Base-by-base conservation (phyloP, 2,113 vertebrate genomes). In the Chloebia gouldiae region DNA sequence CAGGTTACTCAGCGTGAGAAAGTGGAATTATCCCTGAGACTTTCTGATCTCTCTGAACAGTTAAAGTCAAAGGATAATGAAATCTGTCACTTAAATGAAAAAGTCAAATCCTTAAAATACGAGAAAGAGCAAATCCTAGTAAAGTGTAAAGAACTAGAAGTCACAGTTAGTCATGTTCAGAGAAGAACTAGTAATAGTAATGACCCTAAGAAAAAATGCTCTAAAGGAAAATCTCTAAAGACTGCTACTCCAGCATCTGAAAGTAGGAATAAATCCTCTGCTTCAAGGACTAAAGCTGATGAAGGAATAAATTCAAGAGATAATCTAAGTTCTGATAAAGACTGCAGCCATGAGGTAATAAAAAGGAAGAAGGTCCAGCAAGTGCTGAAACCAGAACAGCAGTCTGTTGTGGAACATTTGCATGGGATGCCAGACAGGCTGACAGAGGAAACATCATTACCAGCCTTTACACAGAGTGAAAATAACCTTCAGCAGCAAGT, bases 1-100 rank as follows among this genome's bases (percentile, higher is more conserved):
- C 98, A 98, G 61, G 88, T 97, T 79, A 98, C 98, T 15, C 96
- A 99, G 77, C 96, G 94, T 77, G 99, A 99, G 96, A 99, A 99
- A 60, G 88, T 98, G 81, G 98, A 98, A 93, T 97, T 99, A n/a
- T 96, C 97, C 18, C 90, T 95, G 49, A 98, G 94, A 96, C 97
- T 99, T 53, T 98, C 97, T 8, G 83, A 98, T 94, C 98, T 99
- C 83, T 98, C 98, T 68, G 98, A 98, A 79, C 95, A 98, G 71
- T 86, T 99, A 39, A 97, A 96, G 83, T 96, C 97, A 84, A 98
- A 98, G 39, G 97, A 98, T 79, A 92, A 39, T 71, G 98, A 98
- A 97, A 97, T 98, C 76, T 94, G 81, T 64, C 93, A 94, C 80
- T 96, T 99, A 87, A 98, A 98, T 70, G 97, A 97, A 68, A 97